A percentile compares a stretch with the other conserved stretches of the same genome.
Conservation (phyloP, 2,113 vertebrate species). For the Caranx melampygus region DNA sequence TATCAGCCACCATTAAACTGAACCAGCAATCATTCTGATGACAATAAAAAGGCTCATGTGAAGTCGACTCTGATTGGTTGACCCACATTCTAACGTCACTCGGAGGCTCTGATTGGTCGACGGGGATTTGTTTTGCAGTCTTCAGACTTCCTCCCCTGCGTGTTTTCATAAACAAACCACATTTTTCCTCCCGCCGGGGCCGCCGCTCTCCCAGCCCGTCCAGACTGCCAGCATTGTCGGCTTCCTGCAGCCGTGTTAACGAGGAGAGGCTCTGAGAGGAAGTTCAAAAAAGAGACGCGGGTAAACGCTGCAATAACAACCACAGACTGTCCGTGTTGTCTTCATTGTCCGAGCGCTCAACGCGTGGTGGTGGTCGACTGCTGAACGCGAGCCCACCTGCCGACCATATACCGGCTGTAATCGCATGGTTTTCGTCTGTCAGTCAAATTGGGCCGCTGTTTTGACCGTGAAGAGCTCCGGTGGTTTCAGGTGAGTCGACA, state of each 20-base stretch:
- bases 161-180: slow-evolving; percentile 82
- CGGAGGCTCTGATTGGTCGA: slow-evolving; percentile 71
- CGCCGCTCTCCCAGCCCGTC: slow-evolving; percentile 16
- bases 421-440: slow-evolving; percentile 12
- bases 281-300: slow-evolving; percentile 23
- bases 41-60: slow-evolving; percentile 53
- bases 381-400: slow-evolving; percentile 18
- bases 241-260: slow-evolving; percentile 7
- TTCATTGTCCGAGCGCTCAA: slow-evolving; percentile 44
- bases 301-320: slow-evolving; percentile 23
- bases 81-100: slow-evolving; percentile 70
- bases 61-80: slow-evolving; percentile 73
- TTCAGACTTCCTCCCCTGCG: slow-evolving; percentile 74
- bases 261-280: not conserved
- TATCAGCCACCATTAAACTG: slow-evolving; percentile 20
- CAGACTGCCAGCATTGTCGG: slow-evolving; percentile 23
- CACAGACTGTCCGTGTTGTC: slow-evolving; percentile 32
- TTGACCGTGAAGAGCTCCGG: slow-evolving; percentile 4
- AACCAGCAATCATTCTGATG: slow-evolving; percentile 31
- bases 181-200: slow-evolving; percentile 54
- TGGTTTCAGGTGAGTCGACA: slow-evolving; percentile 71
- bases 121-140: slow-evolving; percentile 74
- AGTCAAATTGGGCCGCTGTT: not conserved
- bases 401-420: not conserved
- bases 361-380: slow-evolving; percentile 73